Evolutionary conservation across 1,140 invertebrate species (phyloP), one percentile per base, ranked within the genome.

Genomic region (Hermatobates lingyangjiaoensis): DNA sequence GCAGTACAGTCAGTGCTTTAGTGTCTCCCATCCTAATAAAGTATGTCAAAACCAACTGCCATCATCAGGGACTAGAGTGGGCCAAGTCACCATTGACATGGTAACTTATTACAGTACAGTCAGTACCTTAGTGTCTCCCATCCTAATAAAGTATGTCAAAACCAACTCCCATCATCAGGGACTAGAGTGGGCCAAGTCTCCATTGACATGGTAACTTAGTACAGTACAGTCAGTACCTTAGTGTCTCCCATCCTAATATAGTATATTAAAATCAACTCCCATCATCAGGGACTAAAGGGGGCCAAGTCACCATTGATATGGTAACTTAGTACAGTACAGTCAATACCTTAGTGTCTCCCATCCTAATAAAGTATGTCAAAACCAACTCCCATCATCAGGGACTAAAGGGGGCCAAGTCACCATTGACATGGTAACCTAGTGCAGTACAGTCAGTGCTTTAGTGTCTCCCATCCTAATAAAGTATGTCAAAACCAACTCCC

Each of bases 111-210:
- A 34, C n/a, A 7, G 30, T n/a, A 34, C n/a, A 34, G 7, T 34
- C n/a, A 34, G 30, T n/a, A 10, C 30, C n/a, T 34, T 34, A 7
- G 15, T 34, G 28, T 7, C 28, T 7, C 28, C 7, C 15, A 34
- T 34, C 15, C 15, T 7, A 34, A 34, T 7, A 7, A 34, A 15
- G 28, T 34, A 7, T 15, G 15, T 7, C 15, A 7, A 7, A 15
- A 7, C 15, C 15, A 34, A 7, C 15, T 34, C 15, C 7, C 28
- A 34, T 7, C 7, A 34, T 7, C 15, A 34, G 60, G 69, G 48
- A 83, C 80, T 46, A 87, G 89, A 70, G 82, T 96, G 61, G 93
- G 94, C 55, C 87, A 96, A 64, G 85, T 97, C 59, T 96, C 89
- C 58, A 80, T 98, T 48, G 92, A 98, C 63, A 92, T 92, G 89